Percentiles rank a stretch among this genome's conserved stretches.
These are phyloP conservation scores for Esox masquinongy DNA, from an alignment of 2,797 vertebrate genomes.

Conservation along the genomic window DNA sequence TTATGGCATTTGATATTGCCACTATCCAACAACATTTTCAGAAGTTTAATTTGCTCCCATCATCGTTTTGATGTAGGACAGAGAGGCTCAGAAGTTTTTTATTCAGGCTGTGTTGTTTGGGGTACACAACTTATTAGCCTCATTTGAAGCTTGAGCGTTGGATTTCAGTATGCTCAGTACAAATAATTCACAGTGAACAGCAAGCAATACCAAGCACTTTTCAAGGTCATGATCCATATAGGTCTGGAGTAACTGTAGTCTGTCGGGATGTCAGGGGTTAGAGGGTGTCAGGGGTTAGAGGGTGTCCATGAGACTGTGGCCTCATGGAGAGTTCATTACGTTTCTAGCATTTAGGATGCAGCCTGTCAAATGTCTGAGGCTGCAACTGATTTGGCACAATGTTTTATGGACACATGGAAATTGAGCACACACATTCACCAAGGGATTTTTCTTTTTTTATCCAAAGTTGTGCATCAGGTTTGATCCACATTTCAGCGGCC, in stretches of 20 bases:
- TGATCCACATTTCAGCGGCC: not conserved
- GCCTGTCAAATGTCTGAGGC: conserved; percentile 36
- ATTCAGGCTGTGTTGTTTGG: conserved; percentile 35
- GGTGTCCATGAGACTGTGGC: conserved; percentile 38
- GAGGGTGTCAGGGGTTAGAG: conserved; percentile 52
- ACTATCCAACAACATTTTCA: not conserved
- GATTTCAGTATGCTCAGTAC: conserved; percentile 60
- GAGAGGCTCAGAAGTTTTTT: conserved; percentile 25
- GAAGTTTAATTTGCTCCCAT: conserved; percentile 28
- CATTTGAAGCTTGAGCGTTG: conserved; percentile 51
- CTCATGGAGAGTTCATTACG: conserved; percentile 38
- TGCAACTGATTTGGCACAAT: conserved; percentile 15
- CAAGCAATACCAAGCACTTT: conserved; percentile 65
- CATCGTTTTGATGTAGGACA: conserved; percentile 4
- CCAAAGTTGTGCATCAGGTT: not conserved
- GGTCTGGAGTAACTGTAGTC: conserved; percentile 60
- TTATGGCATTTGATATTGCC: conserved; percentile 15
- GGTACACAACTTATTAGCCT: conserved; percentile 32
- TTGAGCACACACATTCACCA: not conserved
- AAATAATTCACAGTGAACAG: conserved; percentile 49
- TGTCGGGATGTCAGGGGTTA: conserved; percentile 53
- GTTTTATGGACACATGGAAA: not conserved
- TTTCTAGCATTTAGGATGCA: conserved; percentile 49
- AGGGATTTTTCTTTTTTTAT: not conserved
- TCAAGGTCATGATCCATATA: conserved; percentile 59